phyloP scores from a whole-genome alignment of 2,797 vertebrate genomes.

The Zalophus californianus region DNA sequence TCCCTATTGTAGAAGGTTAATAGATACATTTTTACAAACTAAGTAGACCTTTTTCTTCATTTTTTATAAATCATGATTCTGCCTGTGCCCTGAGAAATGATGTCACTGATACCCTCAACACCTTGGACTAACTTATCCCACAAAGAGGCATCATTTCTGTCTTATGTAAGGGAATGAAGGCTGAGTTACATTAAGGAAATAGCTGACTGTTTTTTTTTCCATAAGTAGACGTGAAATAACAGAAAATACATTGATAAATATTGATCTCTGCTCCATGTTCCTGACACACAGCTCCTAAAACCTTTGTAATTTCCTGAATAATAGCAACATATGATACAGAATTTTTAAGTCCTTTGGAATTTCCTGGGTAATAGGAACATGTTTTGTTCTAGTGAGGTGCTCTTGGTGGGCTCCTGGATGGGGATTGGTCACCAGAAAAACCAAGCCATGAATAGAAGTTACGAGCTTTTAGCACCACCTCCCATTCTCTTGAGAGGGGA shows the following conservation, averaged over 20 bases:
- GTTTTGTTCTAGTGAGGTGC: background rate
- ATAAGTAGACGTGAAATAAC: background rate
- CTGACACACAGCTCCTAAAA: background rate
- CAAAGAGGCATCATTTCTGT: background rate
- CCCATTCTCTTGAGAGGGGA: background rate
- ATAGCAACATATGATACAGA: background rate
- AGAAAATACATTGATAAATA: background rate
- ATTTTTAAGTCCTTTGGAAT: background rate
- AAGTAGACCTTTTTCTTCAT: background rate
- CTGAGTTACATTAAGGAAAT: background rate
- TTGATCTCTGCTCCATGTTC: background rate
- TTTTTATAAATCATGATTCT: background rate
- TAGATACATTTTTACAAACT: background rate
- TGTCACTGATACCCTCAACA: background rate
- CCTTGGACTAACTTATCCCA: background rate
- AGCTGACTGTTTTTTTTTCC: background rate
- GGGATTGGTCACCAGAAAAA: background rate
- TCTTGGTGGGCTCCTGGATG: background rate
- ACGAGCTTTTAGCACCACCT: background rate
- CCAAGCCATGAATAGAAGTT: background rate
- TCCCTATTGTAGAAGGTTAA: background rate
- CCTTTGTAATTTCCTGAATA: background rate
- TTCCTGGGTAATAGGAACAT: background rate
- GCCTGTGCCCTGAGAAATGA: background rate
- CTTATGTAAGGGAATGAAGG: background rate